Conservation (phyloP, 2,113 vertebrate genomes). For the Fregata magnificens region DNA sequence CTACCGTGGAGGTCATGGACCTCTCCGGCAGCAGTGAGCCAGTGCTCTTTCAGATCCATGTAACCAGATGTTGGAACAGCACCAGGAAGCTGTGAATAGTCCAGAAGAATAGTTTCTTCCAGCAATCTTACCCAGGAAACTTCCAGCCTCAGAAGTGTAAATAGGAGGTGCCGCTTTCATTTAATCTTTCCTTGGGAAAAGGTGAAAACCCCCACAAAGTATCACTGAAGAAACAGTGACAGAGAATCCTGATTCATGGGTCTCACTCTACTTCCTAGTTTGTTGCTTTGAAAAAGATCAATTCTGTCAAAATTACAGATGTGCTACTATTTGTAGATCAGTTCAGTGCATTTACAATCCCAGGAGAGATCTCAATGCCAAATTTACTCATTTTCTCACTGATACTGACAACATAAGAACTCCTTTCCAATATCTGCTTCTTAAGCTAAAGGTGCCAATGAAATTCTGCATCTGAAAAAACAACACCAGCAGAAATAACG, state of each 20-base stretch:
- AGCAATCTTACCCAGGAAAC: fast-evolving
- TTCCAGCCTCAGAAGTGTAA: background rate
- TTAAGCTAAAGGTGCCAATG: fast-evolving
- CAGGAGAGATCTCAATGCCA: background rate
- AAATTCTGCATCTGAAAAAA: background rate
- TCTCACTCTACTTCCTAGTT: background rate
- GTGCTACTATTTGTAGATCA: background rate
- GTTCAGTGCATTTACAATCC: background rate
- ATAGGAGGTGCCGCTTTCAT: background rate
- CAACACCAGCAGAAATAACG: background rate
- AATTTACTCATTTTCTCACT: background rate
- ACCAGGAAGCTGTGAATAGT: background rate
- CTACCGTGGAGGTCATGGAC: background rate
- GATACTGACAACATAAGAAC: background rate
- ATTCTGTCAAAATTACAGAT: background rate
- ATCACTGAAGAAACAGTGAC: background rate
- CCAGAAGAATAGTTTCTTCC: background rate
- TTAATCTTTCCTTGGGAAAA: background rate
- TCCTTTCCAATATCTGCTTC: background rate
- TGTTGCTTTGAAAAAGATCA: background rate
- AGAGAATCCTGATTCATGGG: background rate
- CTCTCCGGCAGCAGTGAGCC: background rate
- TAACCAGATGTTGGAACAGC: background rate
- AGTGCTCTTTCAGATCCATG: background rate
- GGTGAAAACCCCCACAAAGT: background rate